Evolutionary conservation across 2,113 vertebrate species (phyloP), one percentile per base, ranked within the genome.

Genomic region (Pimephales promelas): DNA sequence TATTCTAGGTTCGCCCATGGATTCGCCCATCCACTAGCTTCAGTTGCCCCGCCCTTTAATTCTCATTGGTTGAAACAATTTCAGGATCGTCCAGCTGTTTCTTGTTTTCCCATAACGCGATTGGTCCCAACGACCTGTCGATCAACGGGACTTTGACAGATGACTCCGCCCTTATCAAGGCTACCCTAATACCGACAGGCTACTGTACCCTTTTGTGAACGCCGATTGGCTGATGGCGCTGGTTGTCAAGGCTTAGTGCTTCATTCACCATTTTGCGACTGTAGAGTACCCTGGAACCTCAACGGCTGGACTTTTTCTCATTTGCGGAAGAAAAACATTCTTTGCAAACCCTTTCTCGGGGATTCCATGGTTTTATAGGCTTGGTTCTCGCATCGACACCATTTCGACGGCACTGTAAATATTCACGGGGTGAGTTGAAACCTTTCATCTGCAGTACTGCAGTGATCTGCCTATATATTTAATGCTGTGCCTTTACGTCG

Each of bases 191-290:
- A 76, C 0, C 31, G 14, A 96, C 95, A 96, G 95, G 96, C 59
- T 87, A 92, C 89, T 92, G 88, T 92, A 90, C 84, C 85, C 89
- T 89, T 92, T 92, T 90, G 86, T 90, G 91, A 87, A 36, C 83
- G 18, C 81, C 86, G 86, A 97, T 97, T 97, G 96, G 96, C 85
- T 90, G 83, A 71, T 2, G 89, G 72, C 84, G 89, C 93, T 95
- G 96, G 96, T 96, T 96, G 96, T 94, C 93, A 93, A 93, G 92
- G 93, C 92, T 96, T 93, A 90, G 93, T 93, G 95, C 94, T 97
- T 96, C 97, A 97, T 97, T 97, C 97, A 97, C 97, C 97, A 97
- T 97, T 97, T 97, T 97, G 96, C 96, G 96, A 96, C 95, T 95
- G 92, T 97, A 96, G 96, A 92, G 96, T 96, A 96, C 95, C 87